phyloP scores from a whole-genome alignment of 2,888 invertebrate species.

The Pseudococcus viburni region DNA sequence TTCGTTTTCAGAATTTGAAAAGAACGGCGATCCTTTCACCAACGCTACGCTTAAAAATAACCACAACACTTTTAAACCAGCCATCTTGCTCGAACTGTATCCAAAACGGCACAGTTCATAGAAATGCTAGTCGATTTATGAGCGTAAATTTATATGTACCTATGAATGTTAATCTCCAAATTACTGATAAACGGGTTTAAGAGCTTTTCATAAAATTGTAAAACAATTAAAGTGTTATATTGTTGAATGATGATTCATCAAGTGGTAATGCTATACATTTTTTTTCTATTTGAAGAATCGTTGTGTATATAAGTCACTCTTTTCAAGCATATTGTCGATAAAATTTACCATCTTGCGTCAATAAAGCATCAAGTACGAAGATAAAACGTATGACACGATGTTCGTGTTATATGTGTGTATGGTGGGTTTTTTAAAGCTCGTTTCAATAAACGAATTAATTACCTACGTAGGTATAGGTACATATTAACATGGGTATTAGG shows the following conservation, averaged over 20 bases:
- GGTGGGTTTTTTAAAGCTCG: background rate
- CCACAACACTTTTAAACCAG: conserved; percentile 19
- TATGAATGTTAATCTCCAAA: background rate
- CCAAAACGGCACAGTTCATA: background rate
- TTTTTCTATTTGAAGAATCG: conserved; percentile 20
- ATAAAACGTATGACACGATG: background rate
- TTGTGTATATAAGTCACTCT: background rate
- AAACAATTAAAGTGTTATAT: conserved; percentile 28
- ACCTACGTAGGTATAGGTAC: no score
- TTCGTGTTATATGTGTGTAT: background rate
- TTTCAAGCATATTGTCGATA: background rate
- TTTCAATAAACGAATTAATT: background rate
- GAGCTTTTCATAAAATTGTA: background rate
- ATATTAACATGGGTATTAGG: background rate
- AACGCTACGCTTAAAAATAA: conserved; percentile 8
- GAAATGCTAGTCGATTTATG: background rate
- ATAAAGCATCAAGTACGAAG: background rate
- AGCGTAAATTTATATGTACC: background rate
- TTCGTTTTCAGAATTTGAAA: background rate
- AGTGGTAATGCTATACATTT: background rate
- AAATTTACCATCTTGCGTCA: conserved; percentile 14
- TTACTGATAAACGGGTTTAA: background rate
- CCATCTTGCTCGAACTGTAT: background rate
- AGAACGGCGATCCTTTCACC: conserved; percentile 9
- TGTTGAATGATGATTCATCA: background rate